phyloP scores from a whole-genome alignment of 2,888 invertebrate species.

The Chrysotoxum bicinctum region DNA sequence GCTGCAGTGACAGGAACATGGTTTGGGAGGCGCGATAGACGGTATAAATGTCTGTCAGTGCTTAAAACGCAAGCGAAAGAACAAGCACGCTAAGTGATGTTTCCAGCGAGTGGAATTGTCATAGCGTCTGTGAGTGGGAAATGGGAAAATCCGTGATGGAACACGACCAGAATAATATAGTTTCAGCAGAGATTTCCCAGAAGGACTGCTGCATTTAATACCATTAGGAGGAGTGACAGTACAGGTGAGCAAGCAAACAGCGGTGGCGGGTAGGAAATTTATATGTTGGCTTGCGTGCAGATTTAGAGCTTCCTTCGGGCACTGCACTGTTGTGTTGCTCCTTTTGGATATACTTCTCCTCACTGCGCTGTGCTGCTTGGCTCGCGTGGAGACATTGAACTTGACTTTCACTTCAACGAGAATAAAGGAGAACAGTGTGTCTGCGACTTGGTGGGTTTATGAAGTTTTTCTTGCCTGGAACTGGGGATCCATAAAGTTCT shows the following conservation, averaged over 20 bases:
- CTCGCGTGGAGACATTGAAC: constrained; percentile 66
- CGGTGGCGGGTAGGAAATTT: constrained; percentile 36
- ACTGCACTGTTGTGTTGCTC: constrained; percentile 45
- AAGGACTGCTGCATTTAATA: constrained; percentile 58
- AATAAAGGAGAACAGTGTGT: constrained; percentile 3
- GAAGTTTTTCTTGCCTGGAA: background rate
- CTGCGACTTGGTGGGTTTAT: constrained; percentile 17
- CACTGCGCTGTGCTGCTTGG: constrained; percentile 16
- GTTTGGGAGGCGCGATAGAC: constrained; percentile 41
- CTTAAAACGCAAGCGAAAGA: constrained; percentile 2
- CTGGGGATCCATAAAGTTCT: background rate
- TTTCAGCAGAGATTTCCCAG: constrained; percentile 56
- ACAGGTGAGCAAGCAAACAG: constrained; percentile 1
- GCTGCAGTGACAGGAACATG: constrained; percentile 47
- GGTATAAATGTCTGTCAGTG: constrained; percentile 22
- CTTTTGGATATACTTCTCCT: background rate
- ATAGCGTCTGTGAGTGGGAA: constrained; percentile 24
- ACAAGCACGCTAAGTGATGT: constrained; percentile 51
- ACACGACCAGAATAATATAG: constrained; percentile 59
- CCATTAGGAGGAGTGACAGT: constrained; percentile 40
- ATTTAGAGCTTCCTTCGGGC: constrained; percentile 67
- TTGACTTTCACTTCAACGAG: constrained; percentile 69
- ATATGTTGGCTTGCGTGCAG: constrained; percentile 51
- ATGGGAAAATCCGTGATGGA: constrained; percentile 41
- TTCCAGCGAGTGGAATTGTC: constrained; percentile 45